Base-by-base conservation (phyloP, 2,797 vertebrate genomes). In the Typhlichthys subterraneus region DNA sequence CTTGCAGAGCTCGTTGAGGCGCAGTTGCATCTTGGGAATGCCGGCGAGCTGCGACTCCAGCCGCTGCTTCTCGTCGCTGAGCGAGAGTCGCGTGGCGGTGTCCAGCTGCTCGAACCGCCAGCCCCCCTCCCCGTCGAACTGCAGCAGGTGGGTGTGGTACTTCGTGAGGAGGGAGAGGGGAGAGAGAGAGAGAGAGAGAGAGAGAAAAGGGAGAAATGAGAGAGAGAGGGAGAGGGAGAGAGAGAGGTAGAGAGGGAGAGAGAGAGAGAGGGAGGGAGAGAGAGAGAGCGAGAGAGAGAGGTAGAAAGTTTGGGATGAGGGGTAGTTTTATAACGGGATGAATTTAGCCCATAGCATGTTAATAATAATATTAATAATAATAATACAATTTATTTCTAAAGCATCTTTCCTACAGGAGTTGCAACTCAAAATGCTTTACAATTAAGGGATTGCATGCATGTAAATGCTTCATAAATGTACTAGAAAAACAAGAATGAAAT, bases 71-170 rank as follows among this genome's bases (percentile, higher is more conserved):
- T 99, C 97, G 87, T 99, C 97, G 5, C 96, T 97, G 75, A 99
- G 75, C 7, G 97, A 94, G 73, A 99, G 93, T 48, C 97, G 96
- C 2, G 95, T 96, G 2, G 97, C 96, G 0, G 94, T 95, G 89
- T 99, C 96, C 91, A 99, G 69, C 83, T 97, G 94, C 91, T 99
- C 96, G 6, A 99, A 99, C 50, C 94, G 93, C 96, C 97, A 99
- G 65, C 96, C 94, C 0, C 97, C 97, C 92, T 98, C 96, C 0
- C 97, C 97, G 0, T 99, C 96, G 64, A 99, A 99, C 89, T 99
- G 97, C 81, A 99, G 92, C 89, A 99, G 91, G 89, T 99, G 96
- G 60, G 93, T 99, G 87, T 99, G 97, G 91, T 98, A 99, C 89
- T 99, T 99, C 97, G 97, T 99, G 90, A 15, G 15, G n/a, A 54